Evolutionary conservation across 1,140 invertebrate species (phyloP).

Genomic region (Drosophila repleta): DNA sequence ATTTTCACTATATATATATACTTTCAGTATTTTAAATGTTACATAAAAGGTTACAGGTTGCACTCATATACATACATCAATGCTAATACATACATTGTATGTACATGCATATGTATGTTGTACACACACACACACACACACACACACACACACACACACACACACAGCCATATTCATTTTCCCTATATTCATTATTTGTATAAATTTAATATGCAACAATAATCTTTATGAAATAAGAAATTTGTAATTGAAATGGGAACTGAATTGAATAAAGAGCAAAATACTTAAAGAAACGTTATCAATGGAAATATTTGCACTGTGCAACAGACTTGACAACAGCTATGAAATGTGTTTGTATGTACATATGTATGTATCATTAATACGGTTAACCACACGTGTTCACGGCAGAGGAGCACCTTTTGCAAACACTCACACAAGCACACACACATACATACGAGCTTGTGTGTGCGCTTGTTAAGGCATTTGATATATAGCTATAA

Average conservation of each 20-base stretch:
- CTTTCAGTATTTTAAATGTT: too few relatives aligned
- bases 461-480: not conserved
- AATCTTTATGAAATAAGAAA: not conserved
- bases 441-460: slow-evolving; percentile 1
- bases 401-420: not conserved
- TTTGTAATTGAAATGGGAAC: not conserved
- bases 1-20: not conserved
- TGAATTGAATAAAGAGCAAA: not conserved
- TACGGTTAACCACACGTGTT: slow-evolving; percentile 22
- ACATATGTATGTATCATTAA: not conserved
- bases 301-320: not conserved
- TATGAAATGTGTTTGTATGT: too few relatives aligned
- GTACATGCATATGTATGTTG: too few relatives aligned
- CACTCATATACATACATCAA: too few relatives aligned
- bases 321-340: not conserved
- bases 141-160: too few relatives aligned
- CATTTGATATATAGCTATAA: not conserved
- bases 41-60: too few relatives aligned
- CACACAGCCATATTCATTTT: too few relatives aligned
- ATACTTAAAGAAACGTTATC: not conserved
- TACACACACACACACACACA: too few relatives aligned
- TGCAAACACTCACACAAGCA: not conserved
- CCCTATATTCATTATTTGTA: too few relatives aligned
- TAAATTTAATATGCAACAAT: not conserved
- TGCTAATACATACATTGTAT: too few relatives aligned